Evolutionary conservation across 1,140 invertebrate species (phyloP).

Genomic region (Pristionchus pacificus): DNA sequence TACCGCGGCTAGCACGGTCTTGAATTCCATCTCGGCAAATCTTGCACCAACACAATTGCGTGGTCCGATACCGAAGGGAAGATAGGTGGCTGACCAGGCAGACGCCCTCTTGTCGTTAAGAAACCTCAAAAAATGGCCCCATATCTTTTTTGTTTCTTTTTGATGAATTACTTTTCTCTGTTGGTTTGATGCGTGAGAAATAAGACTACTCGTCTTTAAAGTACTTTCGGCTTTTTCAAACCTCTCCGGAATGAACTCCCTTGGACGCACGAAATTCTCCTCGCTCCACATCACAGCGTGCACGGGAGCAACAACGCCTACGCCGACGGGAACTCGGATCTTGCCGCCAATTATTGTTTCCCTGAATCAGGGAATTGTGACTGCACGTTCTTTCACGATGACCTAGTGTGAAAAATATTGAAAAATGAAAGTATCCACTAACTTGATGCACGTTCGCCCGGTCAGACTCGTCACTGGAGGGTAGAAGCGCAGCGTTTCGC

Average conservation of each 20-base stretch:
- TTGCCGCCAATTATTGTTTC: neutral
- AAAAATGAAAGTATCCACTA: no score
- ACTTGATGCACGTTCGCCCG: neutral
- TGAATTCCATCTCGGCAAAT: constrained; percentile 68
- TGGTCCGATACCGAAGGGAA: constrained; percentile 63
- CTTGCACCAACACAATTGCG: constrained; percentile 64
- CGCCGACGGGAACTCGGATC: constrained; percentile 30
- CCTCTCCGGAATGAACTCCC: constrained; percentile 42
- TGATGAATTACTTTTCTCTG: no score
- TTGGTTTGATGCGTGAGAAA: no score
- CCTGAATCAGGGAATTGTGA: no score
- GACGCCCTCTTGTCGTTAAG: constrained; percentile 34
- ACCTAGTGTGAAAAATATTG: no score
- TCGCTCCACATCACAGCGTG: constrained; percentile 56
- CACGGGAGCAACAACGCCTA: constrained; percentile 52
- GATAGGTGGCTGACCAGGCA: constrained; percentile 45
- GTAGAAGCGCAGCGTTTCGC: neutral
- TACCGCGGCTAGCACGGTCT: constrained; percentile 61
- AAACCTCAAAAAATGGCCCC: neutral
- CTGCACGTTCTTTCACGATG: no score
- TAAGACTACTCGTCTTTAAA: neutral
- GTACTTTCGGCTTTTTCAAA: neutral
- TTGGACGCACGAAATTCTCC: constrained; percentile 53
- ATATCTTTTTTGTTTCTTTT: no score
- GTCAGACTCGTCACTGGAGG: neutral